Evolutionary conservation across 2,797 vertebrate species (phyloP).

Genomic region (Chloroceryle amazona): DNA sequence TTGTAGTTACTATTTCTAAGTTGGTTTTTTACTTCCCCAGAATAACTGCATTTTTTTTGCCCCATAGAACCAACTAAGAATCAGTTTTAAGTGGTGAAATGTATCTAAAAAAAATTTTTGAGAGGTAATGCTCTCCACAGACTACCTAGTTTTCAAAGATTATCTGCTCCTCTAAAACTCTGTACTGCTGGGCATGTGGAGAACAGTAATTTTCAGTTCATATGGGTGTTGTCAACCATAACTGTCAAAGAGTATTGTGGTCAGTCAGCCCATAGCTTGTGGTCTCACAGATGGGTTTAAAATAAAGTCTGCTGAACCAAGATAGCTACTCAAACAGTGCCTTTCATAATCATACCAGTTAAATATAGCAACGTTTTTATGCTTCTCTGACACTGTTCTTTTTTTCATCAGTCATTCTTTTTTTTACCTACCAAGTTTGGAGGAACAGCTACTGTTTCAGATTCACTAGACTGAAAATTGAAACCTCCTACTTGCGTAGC

Average conservation of each 20-base stretch:
- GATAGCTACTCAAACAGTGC: slow-evolving; percentile 12
- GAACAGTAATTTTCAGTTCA: neutral
- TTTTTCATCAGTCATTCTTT: neutral
- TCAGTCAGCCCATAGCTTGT: slow-evolving; percentile 59
- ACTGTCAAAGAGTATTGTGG: slow-evolving; percentile 58
- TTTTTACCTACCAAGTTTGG: neutral
- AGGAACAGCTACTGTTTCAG: slow-evolving; percentile 25
- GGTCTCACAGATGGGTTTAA: slow-evolving; percentile 52
- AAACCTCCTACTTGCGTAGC: slow-evolving; percentile 22
- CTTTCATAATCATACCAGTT: neutral
- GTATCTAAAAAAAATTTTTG: neutral
- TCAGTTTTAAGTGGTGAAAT: neutral
- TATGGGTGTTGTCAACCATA: slow-evolving; percentile 74
- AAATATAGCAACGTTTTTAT: slow-evolving; percentile 50
- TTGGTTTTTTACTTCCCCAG: neutral
- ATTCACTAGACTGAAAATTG: slow-evolving; percentile 5
- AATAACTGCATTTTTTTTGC: neutral
- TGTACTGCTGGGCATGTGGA: neutral
- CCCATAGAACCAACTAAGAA: neutral
- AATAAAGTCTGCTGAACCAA: slow-evolving; percentile 58
- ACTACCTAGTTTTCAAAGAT: slow-evolving; percentile 7
- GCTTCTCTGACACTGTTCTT: neutral
- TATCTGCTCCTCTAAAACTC: neutral
- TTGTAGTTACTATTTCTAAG: neutral
- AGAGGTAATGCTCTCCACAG: neutral